Conservation (phyloP, 1,140 invertebrate species). For the Branchinecta lynchi region DNA sequence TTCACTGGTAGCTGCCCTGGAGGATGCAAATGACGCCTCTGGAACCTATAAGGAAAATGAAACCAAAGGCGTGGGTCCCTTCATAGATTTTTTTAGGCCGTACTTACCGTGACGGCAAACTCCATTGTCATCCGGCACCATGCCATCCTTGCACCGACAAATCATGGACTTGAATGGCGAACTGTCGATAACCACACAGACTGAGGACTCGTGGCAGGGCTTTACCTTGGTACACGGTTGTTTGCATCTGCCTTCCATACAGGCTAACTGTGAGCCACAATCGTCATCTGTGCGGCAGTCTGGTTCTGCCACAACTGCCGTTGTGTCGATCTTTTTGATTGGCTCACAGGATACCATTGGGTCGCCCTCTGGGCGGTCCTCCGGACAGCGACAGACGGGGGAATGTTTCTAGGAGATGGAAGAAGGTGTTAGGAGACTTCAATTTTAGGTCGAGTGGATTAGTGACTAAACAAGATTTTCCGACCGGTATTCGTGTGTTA, state of each 20-base stretch:
- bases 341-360: not conserved
- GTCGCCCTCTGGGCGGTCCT: not conserved
- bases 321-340: slow-evolving; percentile 25
- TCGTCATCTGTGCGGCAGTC: slow-evolving; percentile 63
- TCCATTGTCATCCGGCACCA: slow-evolving; percentile 14
- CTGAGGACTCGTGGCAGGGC: slow-evolving; percentile 47
- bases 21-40: no score
- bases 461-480: no score
- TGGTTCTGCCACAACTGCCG: slow-evolving; percentile 51
- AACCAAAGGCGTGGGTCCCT: no score
- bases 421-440: not conserved
- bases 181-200: slow-evolving; percentile 61
- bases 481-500: no score
- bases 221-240: slow-evolving; percentile 51
- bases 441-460: no score
- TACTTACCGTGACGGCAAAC: slow-evolving; percentile 15
- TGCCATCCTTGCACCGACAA: slow-evolving; percentile 44
- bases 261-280: slow-evolving; percentile 58
- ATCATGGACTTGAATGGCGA: slow-evolving; percentile 65
- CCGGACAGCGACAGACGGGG: not conserved
- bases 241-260: slow-evolving; percentile 54
- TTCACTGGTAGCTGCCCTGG: no score
- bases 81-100: no score
- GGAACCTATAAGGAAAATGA: no score
- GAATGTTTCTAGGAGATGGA: not conserved